Conservation (phyloP, 2,113 vertebrate species). For the Upupa epops region DNA sequence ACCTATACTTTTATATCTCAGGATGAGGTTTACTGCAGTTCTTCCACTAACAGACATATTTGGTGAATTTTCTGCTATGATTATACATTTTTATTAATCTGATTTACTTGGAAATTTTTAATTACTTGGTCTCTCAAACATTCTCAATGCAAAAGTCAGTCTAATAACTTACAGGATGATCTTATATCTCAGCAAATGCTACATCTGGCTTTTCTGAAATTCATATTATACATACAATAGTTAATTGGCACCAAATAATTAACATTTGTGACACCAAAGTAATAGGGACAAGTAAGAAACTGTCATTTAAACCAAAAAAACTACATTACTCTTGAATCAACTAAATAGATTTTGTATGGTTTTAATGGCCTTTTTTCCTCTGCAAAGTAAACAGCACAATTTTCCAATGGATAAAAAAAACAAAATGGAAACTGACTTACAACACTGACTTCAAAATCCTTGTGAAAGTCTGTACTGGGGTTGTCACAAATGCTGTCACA, state of each 20-base stretch:
- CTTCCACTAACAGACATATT: not conserved
- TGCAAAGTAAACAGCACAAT: constrained; percentile 16
- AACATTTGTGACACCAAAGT: constrained; percentile 59
- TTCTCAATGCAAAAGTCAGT: not conserved
- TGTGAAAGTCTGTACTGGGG: constrained; percentile 61
- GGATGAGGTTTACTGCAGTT: not conserved
- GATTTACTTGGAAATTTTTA: not conserved
- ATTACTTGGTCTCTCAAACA: not conserved
- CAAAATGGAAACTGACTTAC: constrained; percentile 28
- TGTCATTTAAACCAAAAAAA: constrained; percentile 5
- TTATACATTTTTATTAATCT: not conserved
- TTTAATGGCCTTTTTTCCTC: not conserved
- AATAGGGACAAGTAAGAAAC: not conserved
- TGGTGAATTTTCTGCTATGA: not conserved
- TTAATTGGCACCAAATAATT: constrained; percentile 20
- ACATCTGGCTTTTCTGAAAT: constrained; percentile 21
- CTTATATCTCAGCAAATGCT: not conserved
- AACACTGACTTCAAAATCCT: constrained; percentile 57
- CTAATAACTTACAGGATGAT: too few species aligned
- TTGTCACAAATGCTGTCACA: constrained; percentile 63
- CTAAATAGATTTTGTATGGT: not conserved
- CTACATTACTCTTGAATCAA: not conserved
- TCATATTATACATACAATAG: not conserved
- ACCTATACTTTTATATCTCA: not conserved
- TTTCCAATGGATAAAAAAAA: constrained; percentile 33